Conservation (phyloP, 2,888 invertebrate species). For the Bursaphelenchus okinawaensis region DNA sequence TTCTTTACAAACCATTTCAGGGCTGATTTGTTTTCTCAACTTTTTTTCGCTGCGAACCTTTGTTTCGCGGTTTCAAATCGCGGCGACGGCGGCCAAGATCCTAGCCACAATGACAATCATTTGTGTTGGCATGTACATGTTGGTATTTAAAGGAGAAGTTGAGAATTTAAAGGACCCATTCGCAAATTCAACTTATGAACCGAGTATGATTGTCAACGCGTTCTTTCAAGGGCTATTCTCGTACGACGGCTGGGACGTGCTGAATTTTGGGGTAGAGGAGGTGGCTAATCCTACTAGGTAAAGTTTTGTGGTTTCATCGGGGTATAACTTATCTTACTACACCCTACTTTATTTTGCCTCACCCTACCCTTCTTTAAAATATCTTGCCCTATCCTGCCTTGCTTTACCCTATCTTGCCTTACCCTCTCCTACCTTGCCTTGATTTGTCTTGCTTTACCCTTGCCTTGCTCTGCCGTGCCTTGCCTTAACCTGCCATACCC, state of each 20-base stretch:
- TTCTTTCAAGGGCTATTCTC: constrained; percentile 42
- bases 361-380: too few relatives aligned
- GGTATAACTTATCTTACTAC: too few relatives aligned
- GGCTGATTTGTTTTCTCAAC: constrained; percentile 48
- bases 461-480: too few relatives aligned
- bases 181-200: constrained; percentile 19
- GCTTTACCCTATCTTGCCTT: too few relatives aligned
- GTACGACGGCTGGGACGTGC: constrained; percentile 47
- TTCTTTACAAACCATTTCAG: constrained; percentile 7
- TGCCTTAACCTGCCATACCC: too few relatives aligned
- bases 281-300: constrained; percentile 42
- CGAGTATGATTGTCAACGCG: constrained; percentile 36
- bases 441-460: too few relatives aligned
- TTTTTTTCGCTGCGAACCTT: constrained; percentile 53
- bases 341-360: too few relatives aligned
- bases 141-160: constrained; percentile 30
- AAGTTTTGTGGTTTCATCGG: too few relatives aligned
- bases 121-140: constrained; percentile 42
- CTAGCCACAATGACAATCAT: constrained; percentile 43
- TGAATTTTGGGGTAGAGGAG: constrained; percentile 36
- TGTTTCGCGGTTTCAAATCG: constrained; percentile 49
- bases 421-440: too few relatives aligned
- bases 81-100: constrained; percentile 45
- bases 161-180: constrained; percentile 31
- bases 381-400: too few relatives aligned